Evolutionary conservation across 2,113 vertebrate genomes (phyloP), one percentile per base, ranked within the genome.

Genomic region (Cnemophilus loriae): DNA sequence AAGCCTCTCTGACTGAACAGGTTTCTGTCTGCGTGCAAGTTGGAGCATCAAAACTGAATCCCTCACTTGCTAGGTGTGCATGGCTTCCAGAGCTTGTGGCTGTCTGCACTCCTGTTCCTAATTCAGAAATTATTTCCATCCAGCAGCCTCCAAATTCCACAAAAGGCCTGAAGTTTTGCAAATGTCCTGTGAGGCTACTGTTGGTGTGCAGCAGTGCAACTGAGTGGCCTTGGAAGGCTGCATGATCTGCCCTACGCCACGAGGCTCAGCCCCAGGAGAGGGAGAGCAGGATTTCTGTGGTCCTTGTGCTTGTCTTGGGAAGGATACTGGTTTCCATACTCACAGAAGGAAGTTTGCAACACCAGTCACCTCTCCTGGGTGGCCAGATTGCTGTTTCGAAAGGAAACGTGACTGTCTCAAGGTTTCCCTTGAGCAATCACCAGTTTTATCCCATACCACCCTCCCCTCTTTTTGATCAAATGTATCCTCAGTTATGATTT

Each of bases 101-200:
- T 75, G 12, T 2, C 39, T 3, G 1, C 0, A 3, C 12, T 76
- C 30, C 53, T 26, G 4, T 8, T 83, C 53, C 80, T 56, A 53
- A 84, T 33, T 33, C 57, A 60, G 61, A 59, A 83, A 78, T 64
- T 6, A 17, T 39, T 93, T 95, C 46, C 23, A 7, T n/a, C 35
- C 39, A 30, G 56, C 21, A n/a, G 26, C n/a, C 27, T 68, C 42
- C 16, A 50, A 59, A 63, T 39, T 67, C 33, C 18, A 19, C 19
- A 5, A 12, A 71, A 56, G 20, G 23, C n/a, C 41, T 46, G 30
- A 69, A 15, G 64, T 47, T 74, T 53, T 20, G n/a, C 7, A 19
- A 4, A 6, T 15, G 41, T 21, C 28, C 15, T 0, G 0, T 12
- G 33, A 79, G 56, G n/a, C 39, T 50, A 18, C 23, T 30, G 47